Evolutionary conservation across 37 sponge, comb jelly and placozoan genomes (phyloP).

Genomic region (Halichondria panicea): DNA sequence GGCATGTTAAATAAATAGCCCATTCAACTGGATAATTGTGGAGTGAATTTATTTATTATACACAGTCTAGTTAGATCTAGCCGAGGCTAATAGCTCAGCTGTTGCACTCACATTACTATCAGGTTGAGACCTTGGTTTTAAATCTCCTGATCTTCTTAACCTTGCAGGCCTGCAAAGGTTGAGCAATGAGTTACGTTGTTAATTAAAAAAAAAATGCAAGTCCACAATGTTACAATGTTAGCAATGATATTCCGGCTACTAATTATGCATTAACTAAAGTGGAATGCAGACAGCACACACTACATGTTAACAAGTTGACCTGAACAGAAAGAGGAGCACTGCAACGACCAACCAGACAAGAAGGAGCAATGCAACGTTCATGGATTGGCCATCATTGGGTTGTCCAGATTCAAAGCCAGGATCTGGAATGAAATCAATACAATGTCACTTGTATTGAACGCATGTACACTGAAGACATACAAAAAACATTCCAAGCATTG

Average conservation of each 20-base stretch:
- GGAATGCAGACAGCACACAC: too few species aligned
- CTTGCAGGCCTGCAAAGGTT: slow-evolving; percentile 28
- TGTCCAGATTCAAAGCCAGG: slow-evolving; percentile 31
- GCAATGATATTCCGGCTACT: too few species aligned
- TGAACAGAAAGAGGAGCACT: slow-evolving; percentile 44
- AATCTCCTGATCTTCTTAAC: slow-evolving; percentile 4
- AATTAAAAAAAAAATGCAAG: neutral
- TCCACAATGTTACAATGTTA: neutral
- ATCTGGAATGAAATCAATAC: slow-evolving; percentile 14
- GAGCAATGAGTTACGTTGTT: neutral
- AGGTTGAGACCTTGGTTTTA: slow-evolving; percentile 1
- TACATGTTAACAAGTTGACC: slow-evolving; percentile 9
- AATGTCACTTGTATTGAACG: too few species aligned
- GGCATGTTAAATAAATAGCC: too few species aligned
- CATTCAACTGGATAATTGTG: too few species aligned
- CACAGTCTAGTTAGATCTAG: too few species aligned
- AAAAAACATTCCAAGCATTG: neutral
- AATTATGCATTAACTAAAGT: too few species aligned
- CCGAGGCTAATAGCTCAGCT: too few species aligned
- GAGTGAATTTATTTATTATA: too few species aligned
- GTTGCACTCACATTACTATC: slow-evolving; percentile 12
- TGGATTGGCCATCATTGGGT: neutral
- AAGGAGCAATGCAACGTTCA: slow-evolving; percentile 11
- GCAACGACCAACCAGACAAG: slow-evolving; percentile 56
- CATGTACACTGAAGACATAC: too few species aligned